Evolutionary conservation across 2,888 invertebrate species (phyloP).

Genomic region (Cerastoderma edule): DNA sequence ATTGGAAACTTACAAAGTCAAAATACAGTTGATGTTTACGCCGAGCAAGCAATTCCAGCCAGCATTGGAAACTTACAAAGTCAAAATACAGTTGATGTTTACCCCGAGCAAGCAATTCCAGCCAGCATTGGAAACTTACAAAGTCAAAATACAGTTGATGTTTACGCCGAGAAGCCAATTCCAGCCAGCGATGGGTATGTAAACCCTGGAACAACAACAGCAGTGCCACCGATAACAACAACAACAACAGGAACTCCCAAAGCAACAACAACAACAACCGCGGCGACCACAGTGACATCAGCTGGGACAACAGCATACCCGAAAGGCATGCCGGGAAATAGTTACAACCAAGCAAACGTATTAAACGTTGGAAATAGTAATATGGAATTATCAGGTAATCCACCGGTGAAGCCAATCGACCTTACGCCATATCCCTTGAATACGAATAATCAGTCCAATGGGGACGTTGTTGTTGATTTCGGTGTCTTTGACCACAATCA

Average conservation of each 20-base stretch:
- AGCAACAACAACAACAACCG: neutral
- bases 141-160: no score
- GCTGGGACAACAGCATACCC: no score
- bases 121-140: no score
- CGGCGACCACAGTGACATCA: neutral
- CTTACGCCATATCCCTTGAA: conserved; percentile 3
- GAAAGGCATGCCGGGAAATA: neutral
- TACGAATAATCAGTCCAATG: neutral
- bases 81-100: no score
- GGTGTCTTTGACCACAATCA: conserved; percentile 3
- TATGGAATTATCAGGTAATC: conserved; percentile 5
- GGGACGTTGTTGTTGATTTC: conserved; percentile 11
- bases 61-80: no score
- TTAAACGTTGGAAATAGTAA: neutral
- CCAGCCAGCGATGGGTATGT: no score
- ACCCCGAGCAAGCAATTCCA: no score
- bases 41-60: no score
- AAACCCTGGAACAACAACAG: no score
- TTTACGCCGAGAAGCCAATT: no score
- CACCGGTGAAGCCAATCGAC: neutral
- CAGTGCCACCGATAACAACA: neutral
- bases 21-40: no score
- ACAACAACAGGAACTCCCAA: neutral
- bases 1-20: no score
- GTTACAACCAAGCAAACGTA: neutral